phyloP scores from a whole-genome alignment of 2,888 invertebrate species.

The Clusia tigrina region DNA sequence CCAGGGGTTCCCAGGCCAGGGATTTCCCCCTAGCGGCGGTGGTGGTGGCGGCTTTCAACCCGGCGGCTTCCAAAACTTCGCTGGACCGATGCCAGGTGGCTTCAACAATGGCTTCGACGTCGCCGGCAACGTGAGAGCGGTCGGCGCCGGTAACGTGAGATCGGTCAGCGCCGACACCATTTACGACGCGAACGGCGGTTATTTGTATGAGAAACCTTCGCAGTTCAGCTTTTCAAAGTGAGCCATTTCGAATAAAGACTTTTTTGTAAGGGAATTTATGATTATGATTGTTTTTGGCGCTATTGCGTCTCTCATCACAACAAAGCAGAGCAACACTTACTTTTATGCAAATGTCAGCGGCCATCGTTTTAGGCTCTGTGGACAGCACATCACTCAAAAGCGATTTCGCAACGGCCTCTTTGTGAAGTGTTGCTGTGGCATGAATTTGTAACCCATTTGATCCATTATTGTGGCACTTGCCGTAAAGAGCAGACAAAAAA shows the following conservation, averaged over 20 bases:
- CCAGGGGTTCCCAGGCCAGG: slow-evolving; percentile 1
- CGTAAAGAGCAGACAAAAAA: background rate
- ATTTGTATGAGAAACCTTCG: slow-evolving; percentile 45
- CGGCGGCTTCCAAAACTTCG: background rate
- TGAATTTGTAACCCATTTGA: slow-evolving; percentile 15
- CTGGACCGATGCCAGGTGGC: background rate
- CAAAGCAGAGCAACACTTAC: background rate
- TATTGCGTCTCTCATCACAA: too few species aligned
- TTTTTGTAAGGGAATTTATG: background rate
- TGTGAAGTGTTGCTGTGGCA: background rate
- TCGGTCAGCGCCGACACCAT: slow-evolving; percentile 34
- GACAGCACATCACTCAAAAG: background rate
- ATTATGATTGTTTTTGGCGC: too few species aligned
- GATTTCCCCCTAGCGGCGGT: background rate
- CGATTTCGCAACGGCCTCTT: background rate
- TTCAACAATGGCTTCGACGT: slow-evolving; percentile 9
- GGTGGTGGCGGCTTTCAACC: background rate
- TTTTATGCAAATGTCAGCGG: slow-evolving; percentile 2
- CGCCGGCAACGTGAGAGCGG: slow-evolving; percentile 30
- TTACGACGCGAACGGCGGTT: slow-evolving; percentile 48
- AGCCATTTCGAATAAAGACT: background rate
- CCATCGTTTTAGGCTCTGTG: too few species aligned
- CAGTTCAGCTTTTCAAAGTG: slow-evolving; percentile 23
- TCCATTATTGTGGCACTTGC: background rate
- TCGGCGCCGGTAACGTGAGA: too few species aligned